phyloP scores from a whole-genome alignment of 2,888 invertebrate genomes.

The Ormyrus labotus region DNA sequence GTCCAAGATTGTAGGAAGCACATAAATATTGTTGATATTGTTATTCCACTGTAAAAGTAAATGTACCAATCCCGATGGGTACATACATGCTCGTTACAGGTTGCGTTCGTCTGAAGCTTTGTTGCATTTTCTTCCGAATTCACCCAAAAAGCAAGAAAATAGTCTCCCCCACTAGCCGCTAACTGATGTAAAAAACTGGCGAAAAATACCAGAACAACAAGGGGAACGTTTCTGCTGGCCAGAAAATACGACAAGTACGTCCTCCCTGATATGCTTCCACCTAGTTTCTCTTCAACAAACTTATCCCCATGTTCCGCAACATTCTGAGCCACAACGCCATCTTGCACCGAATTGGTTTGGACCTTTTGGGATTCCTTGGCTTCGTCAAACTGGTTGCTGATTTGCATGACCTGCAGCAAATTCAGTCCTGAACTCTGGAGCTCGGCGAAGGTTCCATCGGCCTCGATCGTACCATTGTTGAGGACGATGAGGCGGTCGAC shows the following conservation, averaged over 20 bases:
- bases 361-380: neutral
- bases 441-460: constrained; percentile 80
- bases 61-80: constrained; percentile 75
- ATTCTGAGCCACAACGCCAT: neutral
- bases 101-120: constrained; percentile 32
- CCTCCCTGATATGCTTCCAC: constrained; percentile 55
- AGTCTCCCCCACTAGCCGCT: constrained; percentile 72
- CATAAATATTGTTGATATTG: constrained; percentile 71
- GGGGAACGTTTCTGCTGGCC: constrained; percentile 64
- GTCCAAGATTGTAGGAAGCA: constrained; percentile 74
- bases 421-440: constrained; percentile 79
- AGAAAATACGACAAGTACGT: constrained; percentile 66
- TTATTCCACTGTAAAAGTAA: constrained; percentile 77
- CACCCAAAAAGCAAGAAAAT: constrained; percentile 76
- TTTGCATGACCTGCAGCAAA: constrained; percentile 78
- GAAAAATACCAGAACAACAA: constrained; percentile 63
- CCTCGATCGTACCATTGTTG: constrained; percentile 79
- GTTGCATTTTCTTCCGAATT: constrained; percentile 76
- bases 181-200: constrained; percentile 62
- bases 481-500: constrained; percentile 79
- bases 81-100: neutral
- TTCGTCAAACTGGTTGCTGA: constrained; percentile 39
- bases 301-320: constrained; percentile 69
- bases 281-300: constrained; percentile 51
- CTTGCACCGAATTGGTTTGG: neutral